Percentiles rank a stretch among this genome's conserved stretches.
phyloP scores from a whole-genome alignment of 2,113 vertebrate genomes.

The Rhabdomys dilectus region DNA sequence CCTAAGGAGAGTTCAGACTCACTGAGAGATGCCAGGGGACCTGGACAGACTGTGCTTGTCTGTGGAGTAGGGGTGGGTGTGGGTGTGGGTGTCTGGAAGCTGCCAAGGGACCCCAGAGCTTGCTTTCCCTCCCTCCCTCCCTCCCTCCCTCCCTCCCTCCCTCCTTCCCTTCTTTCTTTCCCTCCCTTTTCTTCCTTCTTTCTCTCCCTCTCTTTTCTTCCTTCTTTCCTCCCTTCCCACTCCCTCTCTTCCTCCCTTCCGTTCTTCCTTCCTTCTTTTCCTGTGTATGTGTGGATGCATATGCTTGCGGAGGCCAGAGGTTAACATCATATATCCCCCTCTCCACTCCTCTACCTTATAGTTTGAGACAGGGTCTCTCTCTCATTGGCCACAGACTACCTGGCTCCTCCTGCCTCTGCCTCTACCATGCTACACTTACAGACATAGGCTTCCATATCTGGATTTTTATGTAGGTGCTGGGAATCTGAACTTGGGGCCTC shows the following conservation, averaged over 20 bases:
- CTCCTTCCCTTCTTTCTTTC: too few species aligned
- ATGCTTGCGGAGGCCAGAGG: background rate
- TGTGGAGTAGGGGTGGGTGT: background rate
- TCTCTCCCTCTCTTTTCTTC: too few species aligned
- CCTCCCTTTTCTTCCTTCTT: too few species aligned
- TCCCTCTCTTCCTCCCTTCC: accelerated
- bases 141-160: accelerated
- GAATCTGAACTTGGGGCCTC: background rate
- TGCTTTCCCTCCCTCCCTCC: too few species aligned
- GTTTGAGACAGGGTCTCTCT: background rate
- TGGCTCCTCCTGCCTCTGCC: background rate
- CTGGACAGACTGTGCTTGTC: background rate
- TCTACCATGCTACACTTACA: background rate
- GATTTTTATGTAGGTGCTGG: background rate
- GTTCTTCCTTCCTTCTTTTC: background rate
- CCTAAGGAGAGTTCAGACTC: background rate
- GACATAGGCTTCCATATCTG: too few species aligned
- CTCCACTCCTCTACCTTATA: background rate
- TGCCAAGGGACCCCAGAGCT: background rate
- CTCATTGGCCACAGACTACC: background rate
- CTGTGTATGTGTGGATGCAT: background rate
- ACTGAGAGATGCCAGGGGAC: background rate
- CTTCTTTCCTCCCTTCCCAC: too few species aligned
- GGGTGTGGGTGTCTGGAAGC: background rate
- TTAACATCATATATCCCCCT: background rate